These are phyloP conservation scores for Panagrolaimus sp. DNA, from an alignment of 1,140 invertebrate species.

Conservation along the genomic window DNA sequence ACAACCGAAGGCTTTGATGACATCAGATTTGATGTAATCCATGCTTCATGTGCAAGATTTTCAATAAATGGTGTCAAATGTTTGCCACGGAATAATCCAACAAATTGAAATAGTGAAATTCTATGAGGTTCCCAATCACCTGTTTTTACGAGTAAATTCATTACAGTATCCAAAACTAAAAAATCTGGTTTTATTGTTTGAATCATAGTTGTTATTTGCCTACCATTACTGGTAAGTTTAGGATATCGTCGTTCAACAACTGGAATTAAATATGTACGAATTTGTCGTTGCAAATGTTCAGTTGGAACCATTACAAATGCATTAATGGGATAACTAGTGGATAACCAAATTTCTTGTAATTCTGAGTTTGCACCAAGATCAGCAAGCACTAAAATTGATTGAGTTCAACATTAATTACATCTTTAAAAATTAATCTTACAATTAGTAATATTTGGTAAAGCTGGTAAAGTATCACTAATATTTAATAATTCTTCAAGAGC, in stretches of 20 bases:
- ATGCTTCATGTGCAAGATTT: slow-evolving; percentile 48
- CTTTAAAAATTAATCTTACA: slow-evolving; percentile 23
- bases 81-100: slow-evolving; percentile 39
- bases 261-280: slow-evolving; percentile 27
- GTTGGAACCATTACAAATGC: slow-evolving; percentile 40
- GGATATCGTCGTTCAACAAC: slow-evolving; percentile 43
- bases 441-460: slow-evolving; percentile 30
- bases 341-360: slow-evolving; percentile 41
- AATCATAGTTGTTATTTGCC: slow-evolving; percentile 25
- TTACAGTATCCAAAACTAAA: slow-evolving; percentile 40
- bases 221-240: slow-evolving; percentile 3
- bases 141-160: slow-evolving; percentile 19
- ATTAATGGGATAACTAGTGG: slow-evolving; percentile 22
- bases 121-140: not conserved
- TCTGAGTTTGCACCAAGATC: slow-evolving; percentile 40
- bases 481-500: slow-evolving; percentile 41
- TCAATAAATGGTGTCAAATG: slow-evolving; percentile 39
- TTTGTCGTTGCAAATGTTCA: slow-evolving; percentile 20
- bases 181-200: not conserved
- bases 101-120: slow-evolving; percentile 42
- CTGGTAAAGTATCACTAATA: slow-evolving; percentile 28
- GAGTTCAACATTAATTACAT: not conserved
- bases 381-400: slow-evolving; percentile 31
- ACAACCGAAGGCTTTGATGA: slow-evolving; percentile 29
- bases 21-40: slow-evolving; percentile 34